These are phyloP conservation scores for Brachylomia viminalis DNA, from an alignment of 2,888 invertebrate genomes.

Conservation along the genomic window DNA sequence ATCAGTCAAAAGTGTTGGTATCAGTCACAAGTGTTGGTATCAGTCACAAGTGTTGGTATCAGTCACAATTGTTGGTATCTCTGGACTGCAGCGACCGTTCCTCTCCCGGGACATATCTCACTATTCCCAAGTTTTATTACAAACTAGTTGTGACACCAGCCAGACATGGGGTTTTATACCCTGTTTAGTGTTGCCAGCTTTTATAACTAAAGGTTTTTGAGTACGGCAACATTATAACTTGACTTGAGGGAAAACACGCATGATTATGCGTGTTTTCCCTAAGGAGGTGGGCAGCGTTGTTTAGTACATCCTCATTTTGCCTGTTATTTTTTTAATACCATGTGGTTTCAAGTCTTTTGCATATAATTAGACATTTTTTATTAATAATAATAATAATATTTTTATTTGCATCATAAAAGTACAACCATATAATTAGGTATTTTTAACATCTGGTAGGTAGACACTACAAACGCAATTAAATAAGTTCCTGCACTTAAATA, in stretches of 20 bases:
- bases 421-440: too few relatives aligned
- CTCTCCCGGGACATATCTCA: conserved; percentile 35
- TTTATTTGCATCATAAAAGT: too few relatives aligned
- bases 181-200: conserved; percentile 14
- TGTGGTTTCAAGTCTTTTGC: not conserved
- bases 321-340: not conserved
- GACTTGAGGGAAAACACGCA: too few relatives aligned
- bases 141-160: conserved; percentile 34
- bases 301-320: not conserved
- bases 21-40: conserved; percentile 39
- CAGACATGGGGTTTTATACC: conserved; percentile 24
- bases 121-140: conserved; percentile 43
- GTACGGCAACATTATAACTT: conserved; percentile 28
- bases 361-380: not conserved
- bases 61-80: not conserved
- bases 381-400: too few relatives aligned
- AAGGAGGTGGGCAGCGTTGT: not conserved
- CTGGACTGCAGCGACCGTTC: conserved; percentile 12
- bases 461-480: too few relatives aligned
- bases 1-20: conserved; percentile 42
- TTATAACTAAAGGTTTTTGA: conserved; percentile 34
- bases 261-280: conserved; percentile 5
- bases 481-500: too few relatives aligned
- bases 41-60: conserved; percentile 33
- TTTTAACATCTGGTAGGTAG: too few relatives aligned